Evolutionary conservation across 2,888 invertebrate genomes (phyloP), one percentile per base, ranked within the genome.

Genomic region (Marasmarcha lunaedactyla): DNA sequence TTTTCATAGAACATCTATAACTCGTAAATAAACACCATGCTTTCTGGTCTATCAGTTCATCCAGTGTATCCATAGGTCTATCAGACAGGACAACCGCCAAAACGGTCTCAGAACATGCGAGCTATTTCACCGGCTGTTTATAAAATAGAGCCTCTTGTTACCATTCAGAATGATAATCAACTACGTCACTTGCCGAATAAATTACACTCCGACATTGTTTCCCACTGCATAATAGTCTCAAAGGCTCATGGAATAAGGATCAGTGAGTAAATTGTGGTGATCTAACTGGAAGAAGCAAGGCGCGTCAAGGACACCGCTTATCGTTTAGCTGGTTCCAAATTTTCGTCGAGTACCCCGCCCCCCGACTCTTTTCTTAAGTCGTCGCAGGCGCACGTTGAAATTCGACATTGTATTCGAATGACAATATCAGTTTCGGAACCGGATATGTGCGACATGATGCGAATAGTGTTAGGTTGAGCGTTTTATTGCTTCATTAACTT

Each of bases 301-400:
- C 64, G 68, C 71, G 69, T 67, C 78, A 78, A 77, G 78, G 77
- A 73, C 76, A 59, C 52, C 51, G 53, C 57, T 58, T 62, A 59
- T 55, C 57, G 61, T 60, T 59, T 57, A 54, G 63, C 57, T 59
- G 55, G 59, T 62, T 63, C 60, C 53, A 54, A 59, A 44, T 57
- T 59, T 63, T 69, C 53, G 55, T 61, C 56, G 50, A 51, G 45
- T 40, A 40, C 14, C 40, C 42, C 43, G 43, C 52, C 44, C 49
- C 41, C 50, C 48, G 48, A 48, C 46, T 48, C 48, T 46, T 38
- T 41, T 48, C 49, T 11, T 3, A 30, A n/a, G 11, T 30, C 30
- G 30, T 30, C 30, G 30, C 30, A 30, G 6, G 30, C 30, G 30
- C 52, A 38, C 48, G 72, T 65, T 65, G 60, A 59, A 59, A 62